Base-by-base conservation (phyloP, 2,888 invertebrate species). In the Pharmacophagus antenor region DNA sequence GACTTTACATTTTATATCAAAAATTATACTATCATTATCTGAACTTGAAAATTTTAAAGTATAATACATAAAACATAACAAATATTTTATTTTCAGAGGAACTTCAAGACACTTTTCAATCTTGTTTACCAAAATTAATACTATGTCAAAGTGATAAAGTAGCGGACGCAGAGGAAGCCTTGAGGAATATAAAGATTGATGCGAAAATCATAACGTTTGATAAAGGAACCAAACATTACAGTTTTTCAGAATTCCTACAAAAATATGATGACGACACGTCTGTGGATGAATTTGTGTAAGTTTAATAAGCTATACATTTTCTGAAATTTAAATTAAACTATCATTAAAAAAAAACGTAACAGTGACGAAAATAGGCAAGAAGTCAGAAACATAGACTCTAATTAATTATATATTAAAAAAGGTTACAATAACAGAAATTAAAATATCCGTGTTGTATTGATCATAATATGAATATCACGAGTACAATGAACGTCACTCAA, bases 131-230 rank as follows among this genome's bases (percentile, higher is more conserved):
- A 1, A 68, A 66, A 49, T 56, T 68, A 2, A 60, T 68, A 25
- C 63, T 68, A 42, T 67, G 67, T 18, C 62, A 63, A 60, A 51
- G 42, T 42, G 62, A 63, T 22, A 65, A 56, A 52, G 58, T 37
- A 12, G 15, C 17, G 7, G 62, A 65, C 2, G 67, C 79, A 0
- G 76, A 79, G 56, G 63, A 73, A 17, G 70, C 73, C 0, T 52
- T 81, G 0, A 77, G 76, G 31, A 71, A 76, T 2, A 48, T 77
- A 6, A 73, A 73, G 3, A 37, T 72, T 18, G 64, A 77, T 4
- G 67, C 77, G 0, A 67, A 67, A 21, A 78, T 84, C 2, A 72
- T 84, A 0, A 80, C 76, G 6, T 64, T 65, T n/a, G 46, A 66
- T 20, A 48, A 61, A 58, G 57, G 47, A 8, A 37, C 50, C 1